Conservation (phyloP, 2,888 invertebrate species). For the Stenodera caucasica region DNA sequence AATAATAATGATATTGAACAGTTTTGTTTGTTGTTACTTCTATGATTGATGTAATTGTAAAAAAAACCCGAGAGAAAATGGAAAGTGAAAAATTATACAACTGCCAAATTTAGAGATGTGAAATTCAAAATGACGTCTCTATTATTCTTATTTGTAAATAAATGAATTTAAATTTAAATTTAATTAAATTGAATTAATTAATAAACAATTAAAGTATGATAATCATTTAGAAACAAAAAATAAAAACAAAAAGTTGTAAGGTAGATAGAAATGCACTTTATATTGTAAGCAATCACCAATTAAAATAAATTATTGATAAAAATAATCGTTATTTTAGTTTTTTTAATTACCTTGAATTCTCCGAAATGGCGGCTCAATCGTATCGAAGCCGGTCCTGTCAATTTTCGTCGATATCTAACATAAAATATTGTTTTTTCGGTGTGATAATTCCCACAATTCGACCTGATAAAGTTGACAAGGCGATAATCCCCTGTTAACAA, state of each 20-base stretch:
- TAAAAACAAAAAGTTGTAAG: constrained; percentile 23
- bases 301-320: constrained; percentile 33
- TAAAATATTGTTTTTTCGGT: too few species aligned
- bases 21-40: constrained; percentile 19
- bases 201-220: constrained; percentile 21
- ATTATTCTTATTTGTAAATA: constrained; percentile 25
- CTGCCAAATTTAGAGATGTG: constrained; percentile 23
- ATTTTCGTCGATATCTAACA: too few species aligned
- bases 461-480: neutral
- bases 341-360: too few species aligned
- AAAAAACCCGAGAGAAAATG: neutral
- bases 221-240: constrained; percentile 29
- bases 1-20: neutral
- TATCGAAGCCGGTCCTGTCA: too few species aligned
- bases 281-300: constrained; percentile 40
- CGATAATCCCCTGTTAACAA: neutral
- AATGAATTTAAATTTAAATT: constrained; percentile 7
- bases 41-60: constrained; percentile 8
- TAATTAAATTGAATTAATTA: neutral
- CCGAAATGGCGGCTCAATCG: too few species aligned
- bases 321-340: neutral
- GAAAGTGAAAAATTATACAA: constrained; percentile 7
- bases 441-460: neutral
- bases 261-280: constrained; percentile 38
- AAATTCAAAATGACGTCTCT: constrained; percentile 17